These are phyloP conservation scores for Operophtera brumata DNA, from an alignment of 2,888 invertebrate genomes.

Conservation along the genomic window DNA sequence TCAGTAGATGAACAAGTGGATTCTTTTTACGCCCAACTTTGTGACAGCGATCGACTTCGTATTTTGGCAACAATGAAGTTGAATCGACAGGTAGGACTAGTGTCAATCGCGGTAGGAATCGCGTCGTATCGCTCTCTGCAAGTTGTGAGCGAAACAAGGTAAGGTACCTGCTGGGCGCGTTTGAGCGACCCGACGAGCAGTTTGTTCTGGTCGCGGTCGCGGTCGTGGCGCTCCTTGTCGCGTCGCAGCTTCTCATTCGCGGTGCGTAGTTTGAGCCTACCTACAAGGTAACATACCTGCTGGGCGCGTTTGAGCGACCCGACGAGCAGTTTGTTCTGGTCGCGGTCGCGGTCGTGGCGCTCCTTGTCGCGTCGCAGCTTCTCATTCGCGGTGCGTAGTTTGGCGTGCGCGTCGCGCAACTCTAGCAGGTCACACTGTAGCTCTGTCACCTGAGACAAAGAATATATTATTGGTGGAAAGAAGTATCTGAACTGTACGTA, in stretches of 20 bases:
- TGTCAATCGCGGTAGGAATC: too few relatives aligned
- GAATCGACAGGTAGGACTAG: too few relatives aligned
- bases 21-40: too few relatives aligned
- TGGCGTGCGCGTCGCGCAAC: slow-evolving; percentile 94
- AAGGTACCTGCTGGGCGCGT: slow-evolving; percentile 74
- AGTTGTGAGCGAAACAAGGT: too few relatives aligned
- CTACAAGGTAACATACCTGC: slow-evolving; percentile 66
- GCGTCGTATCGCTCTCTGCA: too few relatives aligned
- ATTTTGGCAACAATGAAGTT: too few relatives aligned
- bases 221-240: slow-evolving; percentile 92
- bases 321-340: slow-evolving; percentile 77
- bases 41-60: too few relatives aligned
- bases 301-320: slow-evolving; percentile 73
- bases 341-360: slow-evolving; percentile 89
- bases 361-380: slow-evolving; percentile 93
- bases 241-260: slow-evolving; percentile 94
- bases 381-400: slow-evolving; percentile 93
- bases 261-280: slow-evolving; percentile 91
- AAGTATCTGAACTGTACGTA: too few relatives aligned
- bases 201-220: slow-evolving; percentile 85
- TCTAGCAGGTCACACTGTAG: slow-evolving; percentile 93
- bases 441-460: slow-evolving; percentile 80
- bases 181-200: slow-evolving; percentile 71
- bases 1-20: too few relatives aligned
- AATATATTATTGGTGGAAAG: neutral